These are phyloP conservation scores for Chaetophractus vellerosus DNA, from an alignment of 2,797 vertebrate species.

Conservation along the genomic window DNA sequence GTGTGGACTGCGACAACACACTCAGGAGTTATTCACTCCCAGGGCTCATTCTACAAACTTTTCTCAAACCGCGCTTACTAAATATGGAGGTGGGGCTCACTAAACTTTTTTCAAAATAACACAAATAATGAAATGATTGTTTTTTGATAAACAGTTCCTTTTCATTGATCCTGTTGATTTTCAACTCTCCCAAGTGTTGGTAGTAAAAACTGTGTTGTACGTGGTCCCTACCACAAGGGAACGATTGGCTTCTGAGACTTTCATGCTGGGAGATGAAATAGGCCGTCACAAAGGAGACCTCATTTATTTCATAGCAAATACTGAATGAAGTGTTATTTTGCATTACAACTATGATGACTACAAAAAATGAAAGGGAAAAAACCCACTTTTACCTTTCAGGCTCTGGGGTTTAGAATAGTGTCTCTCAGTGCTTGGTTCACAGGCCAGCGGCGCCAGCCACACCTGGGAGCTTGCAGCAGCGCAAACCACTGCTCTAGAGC, in stretches of 20 bases:
- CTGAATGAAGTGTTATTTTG: background rate
- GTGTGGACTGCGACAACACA: background rate
- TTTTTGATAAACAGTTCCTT: background rate
- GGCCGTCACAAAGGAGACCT: background rate
- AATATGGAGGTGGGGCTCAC: background rate
- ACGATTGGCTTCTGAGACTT: conserved; percentile 24
- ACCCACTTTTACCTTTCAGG: background rate
- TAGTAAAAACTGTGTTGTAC: background rate
- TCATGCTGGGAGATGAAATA: background rate
- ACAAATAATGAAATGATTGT: background rate
- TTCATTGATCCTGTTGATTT: conserved; percentile 6
- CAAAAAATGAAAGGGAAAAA: background rate
- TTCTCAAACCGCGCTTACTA: background rate
- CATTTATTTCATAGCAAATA: conserved; percentile 16
- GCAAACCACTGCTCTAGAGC: background rate
- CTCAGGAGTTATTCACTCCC: background rate
- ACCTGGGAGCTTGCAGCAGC: background rate
- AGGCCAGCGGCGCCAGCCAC: background rate
- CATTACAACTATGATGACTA: background rate
- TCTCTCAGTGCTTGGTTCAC: background rate
- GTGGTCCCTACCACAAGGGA: background rate
- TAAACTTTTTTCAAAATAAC: background rate
- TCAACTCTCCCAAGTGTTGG: background rate
- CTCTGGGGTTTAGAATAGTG: background rate
- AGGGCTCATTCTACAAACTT: background rate